Evolutionary conservation across 2,797 vertebrate species (phyloP), one percentile per base, ranked within the genome.

Genomic region (Octomys mimax): DNA sequence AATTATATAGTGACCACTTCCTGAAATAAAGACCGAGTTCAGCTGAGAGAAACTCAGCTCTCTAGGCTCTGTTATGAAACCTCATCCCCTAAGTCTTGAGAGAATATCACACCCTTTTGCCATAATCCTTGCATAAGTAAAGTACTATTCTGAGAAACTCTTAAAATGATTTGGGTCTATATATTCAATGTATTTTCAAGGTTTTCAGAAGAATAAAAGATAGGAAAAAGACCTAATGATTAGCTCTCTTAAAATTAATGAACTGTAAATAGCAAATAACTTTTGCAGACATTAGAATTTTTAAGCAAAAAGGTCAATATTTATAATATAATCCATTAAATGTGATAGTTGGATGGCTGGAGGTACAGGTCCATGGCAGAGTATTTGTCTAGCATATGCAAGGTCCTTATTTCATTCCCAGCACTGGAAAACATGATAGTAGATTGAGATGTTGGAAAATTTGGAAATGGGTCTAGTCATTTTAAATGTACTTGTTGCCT

Each of bases 21-120:
- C 57, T 90, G 82, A 92, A 96, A 95, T 94, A 92, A 93, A 94
- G 75, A 68, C 73, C 95, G 90, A 90, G 82, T 92, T 96, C 62
- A 96, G 16, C 52, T 93, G 42, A 14, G 64, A 92, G 85, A 95
- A 95, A 96, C 33, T 94, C 42, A 92, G 75, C 31, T 93, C 33
- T 96, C 66, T 95, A 64, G 59, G 62, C 86, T 92, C 73, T 95
- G 26, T 52, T 93, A 85, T 90, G 94, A 94, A 96, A 95, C 79
- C 11, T 79, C 79, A 94, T 86, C 82, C 57, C 49, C 57, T 91
- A 62, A 90, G 86, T 88, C 82, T 54, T 92, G 70, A 28, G 81
- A 95, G 70, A 92, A 88, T 96, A 31, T 96, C 66, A 94, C 78
- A 97, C 19, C 33, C 54, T 21, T 83, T 9, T 92, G 88, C 70